Evolutionary conservation across 2,888 invertebrate genomes (phyloP), one percentile per base, ranked within the genome.

Genomic region (Lepidonotus clava): DNA sequence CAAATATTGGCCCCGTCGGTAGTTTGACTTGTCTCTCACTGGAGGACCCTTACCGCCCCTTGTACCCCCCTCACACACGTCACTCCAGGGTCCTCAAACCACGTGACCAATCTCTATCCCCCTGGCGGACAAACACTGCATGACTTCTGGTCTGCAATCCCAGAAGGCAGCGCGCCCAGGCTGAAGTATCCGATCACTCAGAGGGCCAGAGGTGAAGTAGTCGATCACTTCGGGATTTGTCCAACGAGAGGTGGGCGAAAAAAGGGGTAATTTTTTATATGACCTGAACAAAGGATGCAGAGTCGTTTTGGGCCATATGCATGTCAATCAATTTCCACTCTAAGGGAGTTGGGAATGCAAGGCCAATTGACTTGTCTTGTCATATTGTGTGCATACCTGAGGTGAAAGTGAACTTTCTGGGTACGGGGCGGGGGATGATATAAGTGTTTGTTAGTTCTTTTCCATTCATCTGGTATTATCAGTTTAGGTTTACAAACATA

Each of bases 161-260:
- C 80, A 80, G 28, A 51, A 24, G 41, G 46, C 51, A 80, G 46
- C 80, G 41, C 46, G 51, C 46, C 46, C 41, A 46, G 80, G 80
- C 80, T 46, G 32, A 34, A 80, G 41, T 51, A 46, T 8, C 51
- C 80, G 80, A 80, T 80, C 80, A 41, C 32, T 80, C 80, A 80
- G 71, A 38, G 28, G 61, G 71, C 40, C 46, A 80, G 80, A 41
- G 80, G 80, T 80, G 80, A 80, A 80, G 80, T n/a, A 66, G 11
- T 28, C 66, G 66, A 66, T n/a, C 66, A 14, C 66, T 66, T 18
- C 46, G 18, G 8, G 46, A 18, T 46, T 18, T 8, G 46, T 18
- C 18, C 46, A 8, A 8, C 18, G 18, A 46, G 46, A 8, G 18
- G 8, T 46, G 8, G 46, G 8, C 71, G 1, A 71, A 38, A 71